Conservation (phyloP, 2,113 vertebrate genomes). For the Lophius piscatorius region DNA sequence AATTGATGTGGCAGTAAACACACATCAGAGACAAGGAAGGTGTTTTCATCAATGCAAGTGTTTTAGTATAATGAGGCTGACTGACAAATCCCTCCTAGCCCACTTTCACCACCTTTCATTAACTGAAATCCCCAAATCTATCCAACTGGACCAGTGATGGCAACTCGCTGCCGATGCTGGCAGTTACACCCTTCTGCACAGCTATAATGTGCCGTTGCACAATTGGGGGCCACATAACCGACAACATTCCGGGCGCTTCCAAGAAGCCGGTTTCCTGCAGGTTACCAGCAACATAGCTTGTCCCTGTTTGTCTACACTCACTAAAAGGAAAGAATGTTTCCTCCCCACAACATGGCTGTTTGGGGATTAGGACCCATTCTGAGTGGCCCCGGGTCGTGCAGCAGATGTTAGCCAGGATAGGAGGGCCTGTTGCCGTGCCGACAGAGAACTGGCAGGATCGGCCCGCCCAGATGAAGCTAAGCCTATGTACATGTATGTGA, state of each 20-base stretch:
- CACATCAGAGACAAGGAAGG: conserved; percentile 25
- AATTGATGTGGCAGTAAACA: conserved; percentile 45
- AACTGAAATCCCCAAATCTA: conserved; percentile 74
- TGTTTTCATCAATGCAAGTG: conserved; percentile 38
- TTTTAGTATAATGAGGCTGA: conserved; percentile 54
- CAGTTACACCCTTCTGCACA: conserved; percentile 74
- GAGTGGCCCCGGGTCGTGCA: conserved; percentile 73
- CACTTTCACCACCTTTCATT: conserved; percentile 70
- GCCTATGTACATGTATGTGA: conserved; percentile 62
- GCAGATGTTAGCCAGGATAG: conserved; percentile 80
- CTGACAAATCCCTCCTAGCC: conserved; percentile 36
- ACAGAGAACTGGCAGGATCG: conserved; percentile 65
- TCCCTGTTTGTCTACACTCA: conserved; percentile 69
- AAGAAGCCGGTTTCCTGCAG: conserved; percentile 67
- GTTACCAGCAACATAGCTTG: conserved; percentile 60
- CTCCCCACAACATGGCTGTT: conserved; percentile 73
- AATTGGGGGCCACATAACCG: conserved; percentile 49
- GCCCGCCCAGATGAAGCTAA: conserved; percentile 63
- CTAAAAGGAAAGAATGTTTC: conserved; percentile 74
- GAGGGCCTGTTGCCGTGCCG: conserved; percentile 74
- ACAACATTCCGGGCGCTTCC: conserved; percentile 63
- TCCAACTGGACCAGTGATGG: conserved; percentile 73
- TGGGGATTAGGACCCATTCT: conserved; percentile 76
- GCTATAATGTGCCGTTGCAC: conserved; percentile 69
- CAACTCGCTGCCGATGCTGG: conserved; percentile 64